Conservation (phyloP, 2,888 invertebrate genomes). For the Cheilosia pagana region DNA sequence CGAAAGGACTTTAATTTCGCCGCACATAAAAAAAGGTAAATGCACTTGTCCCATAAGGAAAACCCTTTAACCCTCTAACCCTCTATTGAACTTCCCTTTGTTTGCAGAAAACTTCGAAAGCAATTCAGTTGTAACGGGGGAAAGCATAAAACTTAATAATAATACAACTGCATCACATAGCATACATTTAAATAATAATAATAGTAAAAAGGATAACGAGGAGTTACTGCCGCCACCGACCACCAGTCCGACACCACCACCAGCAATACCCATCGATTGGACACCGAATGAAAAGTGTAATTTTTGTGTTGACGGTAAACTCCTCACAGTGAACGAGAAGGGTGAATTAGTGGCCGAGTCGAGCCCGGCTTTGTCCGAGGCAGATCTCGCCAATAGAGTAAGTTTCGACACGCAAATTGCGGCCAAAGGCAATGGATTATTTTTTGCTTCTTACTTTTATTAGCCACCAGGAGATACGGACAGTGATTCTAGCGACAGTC, state of each 20-base stretch:
- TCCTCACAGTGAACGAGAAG: slow-evolving; percentile 84
- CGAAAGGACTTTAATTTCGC: slow-evolving; percentile 39
- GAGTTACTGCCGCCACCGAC: slow-evolving; percentile 78
- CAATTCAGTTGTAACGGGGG: slow-evolving; percentile 50
- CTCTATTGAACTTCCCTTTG: background rate
- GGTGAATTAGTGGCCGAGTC: slow-evolving; percentile 84
- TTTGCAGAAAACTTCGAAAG: slow-evolving; percentile 54
- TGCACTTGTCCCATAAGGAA: background rate
- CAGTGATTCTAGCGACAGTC: slow-evolving; percentile 87
- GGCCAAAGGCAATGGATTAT: background rate
- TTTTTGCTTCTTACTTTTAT: background rate
- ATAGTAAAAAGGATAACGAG: slow-evolving; percentile 84
- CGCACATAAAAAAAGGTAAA: slow-evolving; percentile 61
- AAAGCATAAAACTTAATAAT: slow-evolving; percentile 64
- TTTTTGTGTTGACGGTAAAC: slow-evolving; percentile 91
- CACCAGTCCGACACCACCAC: slow-evolving; percentile 79
- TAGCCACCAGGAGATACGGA: slow-evolving; percentile 85
- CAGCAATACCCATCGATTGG: slow-evolving; percentile 87
- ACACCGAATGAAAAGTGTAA: slow-evolving; percentile 93
- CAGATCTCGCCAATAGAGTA: slow-evolving; percentile 80
- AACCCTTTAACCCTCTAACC: background rate
- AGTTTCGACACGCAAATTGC: slow-evolving; percentile 49
- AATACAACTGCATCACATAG: slow-evolving; percentile 69
- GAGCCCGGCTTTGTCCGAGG: slow-evolving; percentile 81
- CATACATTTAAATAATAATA: slow-evolving; percentile 75